Percentiles rank a stretch among this genome's conserved stretches.
Evolutionary conservation across 2,113 vertebrate genomes (phyloP).

Genomic region (Misgurnus mizolepis): DNA sequence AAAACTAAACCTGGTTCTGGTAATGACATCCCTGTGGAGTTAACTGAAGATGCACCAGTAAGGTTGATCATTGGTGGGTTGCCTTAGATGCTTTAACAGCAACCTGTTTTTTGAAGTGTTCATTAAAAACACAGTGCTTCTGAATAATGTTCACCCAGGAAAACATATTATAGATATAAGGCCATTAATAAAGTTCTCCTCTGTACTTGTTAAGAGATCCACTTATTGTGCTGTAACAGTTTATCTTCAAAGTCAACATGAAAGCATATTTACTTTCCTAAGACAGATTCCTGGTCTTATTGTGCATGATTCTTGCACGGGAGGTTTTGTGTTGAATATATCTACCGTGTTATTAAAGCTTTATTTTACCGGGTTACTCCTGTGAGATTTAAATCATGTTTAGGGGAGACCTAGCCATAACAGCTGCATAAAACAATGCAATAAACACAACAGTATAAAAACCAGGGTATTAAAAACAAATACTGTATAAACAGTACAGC

Average conservation of each 20-base stretch:
- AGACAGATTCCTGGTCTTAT: not conserved
- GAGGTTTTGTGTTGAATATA: no score
- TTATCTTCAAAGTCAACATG: not conserved
- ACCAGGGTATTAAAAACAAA: no score
- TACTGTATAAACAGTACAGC: no score
- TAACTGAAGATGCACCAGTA: not conserved
- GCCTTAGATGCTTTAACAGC: not conserved
- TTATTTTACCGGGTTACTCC: no score
- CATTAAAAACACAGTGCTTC: not conserved
- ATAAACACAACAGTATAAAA: no score
- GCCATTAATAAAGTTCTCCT: not conserved
- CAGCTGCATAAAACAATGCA: no score
- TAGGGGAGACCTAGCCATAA: no score
- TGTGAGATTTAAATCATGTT: no score
- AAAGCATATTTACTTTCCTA: not conserved
- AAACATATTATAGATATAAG: not conserved
- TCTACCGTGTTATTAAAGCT: no score
- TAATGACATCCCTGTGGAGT: conserved; percentile 24
- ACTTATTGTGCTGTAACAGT: not conserved
- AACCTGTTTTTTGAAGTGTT: conserved; percentile 3
- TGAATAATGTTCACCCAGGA: not conserved
- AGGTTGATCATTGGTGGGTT: not conserved
- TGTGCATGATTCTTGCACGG: not conserved
- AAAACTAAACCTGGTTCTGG: conserved; percentile 11
- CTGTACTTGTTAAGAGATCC: not conserved